A percentile compares a stretch with the other conserved stretches of the same genome.
Conservation (phyloP, 2,888 invertebrate genomes). For the Halocaridina rubra region DNA sequence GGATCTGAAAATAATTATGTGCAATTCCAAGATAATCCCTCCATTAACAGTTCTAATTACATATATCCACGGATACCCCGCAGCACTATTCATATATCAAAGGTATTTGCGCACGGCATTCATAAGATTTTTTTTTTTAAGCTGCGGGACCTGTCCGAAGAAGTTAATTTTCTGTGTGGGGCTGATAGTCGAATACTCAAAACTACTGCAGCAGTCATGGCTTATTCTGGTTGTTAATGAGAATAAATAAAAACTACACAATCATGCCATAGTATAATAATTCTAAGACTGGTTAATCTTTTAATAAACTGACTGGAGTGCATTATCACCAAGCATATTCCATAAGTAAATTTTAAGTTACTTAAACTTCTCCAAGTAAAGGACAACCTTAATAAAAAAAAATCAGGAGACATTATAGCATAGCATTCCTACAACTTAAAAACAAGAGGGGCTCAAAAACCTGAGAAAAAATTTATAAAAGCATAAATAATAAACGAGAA, state of each 20-base stretch:
- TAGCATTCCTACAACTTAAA: slow-evolving; percentile 48
- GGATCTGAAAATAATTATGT: no score
- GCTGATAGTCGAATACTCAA: slow-evolving; percentile 52
- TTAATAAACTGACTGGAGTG: slow-evolving; percentile 42
- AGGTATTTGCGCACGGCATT: no score
- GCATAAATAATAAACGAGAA: background rate
- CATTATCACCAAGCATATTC: slow-evolving; percentile 51
- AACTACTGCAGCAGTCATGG: slow-evolving; percentile 52
- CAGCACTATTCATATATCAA: no score
- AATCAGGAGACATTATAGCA: slow-evolving; percentile 43
- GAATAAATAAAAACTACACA: slow-evolving; percentile 47
- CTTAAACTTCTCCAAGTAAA: slow-evolving; percentile 35
- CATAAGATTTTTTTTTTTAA: no score
- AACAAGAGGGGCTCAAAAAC: slow-evolving; percentile 31
- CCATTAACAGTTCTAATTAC: no score
- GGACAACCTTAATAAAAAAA: no score
- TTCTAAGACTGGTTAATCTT: slow-evolving; percentile 47
- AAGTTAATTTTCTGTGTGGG: slow-evolving; percentile 52
- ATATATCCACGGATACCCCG: no score
- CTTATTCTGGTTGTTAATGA: slow-evolving; percentile 45
- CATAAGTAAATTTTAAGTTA: slow-evolving; percentile 35
- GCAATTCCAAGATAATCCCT: no score
- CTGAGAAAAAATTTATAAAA: slow-evolving; percentile 26
- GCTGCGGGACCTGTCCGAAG: no score
- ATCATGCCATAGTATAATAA: slow-evolving; percentile 50